Evolutionary conservation across 2,888 invertebrate species (phyloP).

Genomic region (Seira musarum): DNA sequence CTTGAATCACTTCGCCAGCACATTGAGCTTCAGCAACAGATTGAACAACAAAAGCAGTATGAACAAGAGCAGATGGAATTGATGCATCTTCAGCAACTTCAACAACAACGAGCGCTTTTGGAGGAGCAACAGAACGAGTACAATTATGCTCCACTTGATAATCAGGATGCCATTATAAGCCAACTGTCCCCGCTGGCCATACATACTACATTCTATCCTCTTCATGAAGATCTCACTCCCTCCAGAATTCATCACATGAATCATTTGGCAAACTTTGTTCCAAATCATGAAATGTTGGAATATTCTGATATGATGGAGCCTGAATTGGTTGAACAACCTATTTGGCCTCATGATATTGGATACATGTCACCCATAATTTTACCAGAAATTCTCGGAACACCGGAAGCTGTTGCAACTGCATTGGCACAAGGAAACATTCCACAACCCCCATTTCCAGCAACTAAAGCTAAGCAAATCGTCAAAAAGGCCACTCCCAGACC

Average conservation of each 20-base stretch:
- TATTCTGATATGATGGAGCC: slow-evolving; percentile 7
- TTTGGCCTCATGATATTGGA: too few species aligned
- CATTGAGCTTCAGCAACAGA: slow-evolving; percentile 19
- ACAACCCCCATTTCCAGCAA: neutral
- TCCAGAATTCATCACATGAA: too few species aligned
- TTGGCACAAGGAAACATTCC: slow-evolving; percentile 15
- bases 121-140: neutral
- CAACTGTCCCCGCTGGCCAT: neutral
- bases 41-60: slow-evolving; percentile 10
- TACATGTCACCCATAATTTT: too few species aligned
- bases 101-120: slow-evolving; percentile 8
- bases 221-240: too few species aligned
- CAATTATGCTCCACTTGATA: neutral
- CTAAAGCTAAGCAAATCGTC: neutral
- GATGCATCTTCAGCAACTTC: slow-evolving; percentile 19
- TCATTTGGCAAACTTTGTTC: too few species aligned
- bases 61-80: slow-evolving; percentile 24
- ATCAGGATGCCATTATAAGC: slow-evolving; percentile 22
- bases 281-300: too few species aligned
- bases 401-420: neutral
- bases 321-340: neutral
- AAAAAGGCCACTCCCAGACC: neutral
- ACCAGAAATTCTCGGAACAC: too few species aligned
- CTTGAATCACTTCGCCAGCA: slow-evolving; percentile 18
- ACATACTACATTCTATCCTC: too few species aligned